These are phyloP conservation scores for Actias luna DNA, from an alignment of 2,888 invertebrate species.

Conservation along the genomic window DNA sequence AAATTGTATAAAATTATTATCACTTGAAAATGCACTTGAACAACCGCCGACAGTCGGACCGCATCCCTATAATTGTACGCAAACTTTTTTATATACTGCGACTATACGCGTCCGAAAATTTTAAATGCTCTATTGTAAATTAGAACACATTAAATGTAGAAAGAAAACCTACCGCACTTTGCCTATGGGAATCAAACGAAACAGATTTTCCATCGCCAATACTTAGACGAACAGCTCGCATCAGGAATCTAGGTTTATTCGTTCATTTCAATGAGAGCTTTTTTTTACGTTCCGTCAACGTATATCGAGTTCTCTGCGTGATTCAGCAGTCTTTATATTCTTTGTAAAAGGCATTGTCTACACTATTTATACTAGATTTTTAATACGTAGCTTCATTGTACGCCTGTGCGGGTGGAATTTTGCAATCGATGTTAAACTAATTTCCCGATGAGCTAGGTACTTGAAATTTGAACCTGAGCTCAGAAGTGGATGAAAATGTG, in stretches of 20 bases:
- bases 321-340: neutral
- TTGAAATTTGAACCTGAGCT: no score
- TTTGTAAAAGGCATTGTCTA: neutral
- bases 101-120: slow-evolving; percentile 1
- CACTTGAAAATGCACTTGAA: neutral
- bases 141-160: slow-evolving; percentile 1
- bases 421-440: no score
- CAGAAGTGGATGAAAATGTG: no score
- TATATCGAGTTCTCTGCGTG: neutral
- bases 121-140: slow-evolving; percentile 7
- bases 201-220: neutral
- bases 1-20: neutral
- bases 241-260: slow-evolving; percentile 1
- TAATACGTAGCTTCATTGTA: no score
- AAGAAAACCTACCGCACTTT: no score
- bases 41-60: neutral
- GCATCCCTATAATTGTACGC: neutral
- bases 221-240: neutral
- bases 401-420: no score
- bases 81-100: neutral
- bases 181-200: neutral
- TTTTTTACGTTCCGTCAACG: neutral
- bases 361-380: neutral
- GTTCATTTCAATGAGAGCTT: neutral
- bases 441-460: no score